These are phyloP conservation scores for Eubasilissa regina DNA, from an alignment of 1,140 invertebrate genomes.

Conservation along the genomic window DNA sequence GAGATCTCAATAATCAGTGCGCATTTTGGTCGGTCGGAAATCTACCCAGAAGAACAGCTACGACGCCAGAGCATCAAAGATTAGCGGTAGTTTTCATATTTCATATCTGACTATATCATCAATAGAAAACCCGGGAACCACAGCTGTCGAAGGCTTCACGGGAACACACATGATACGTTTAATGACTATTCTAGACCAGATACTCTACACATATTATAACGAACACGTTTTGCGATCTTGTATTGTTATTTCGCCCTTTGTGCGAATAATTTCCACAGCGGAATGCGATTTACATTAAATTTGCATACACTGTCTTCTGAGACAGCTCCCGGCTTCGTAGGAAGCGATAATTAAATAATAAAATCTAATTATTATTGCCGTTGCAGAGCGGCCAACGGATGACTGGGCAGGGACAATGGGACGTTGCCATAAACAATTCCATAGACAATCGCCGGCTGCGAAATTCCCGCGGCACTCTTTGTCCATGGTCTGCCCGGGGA, in stretches of 20 bases:
- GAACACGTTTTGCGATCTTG: background rate
- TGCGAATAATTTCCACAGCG: background rate
- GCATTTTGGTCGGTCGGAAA: no score
- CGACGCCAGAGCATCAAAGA: no score
- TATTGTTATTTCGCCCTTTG: background rate
- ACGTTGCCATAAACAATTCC: background rate
- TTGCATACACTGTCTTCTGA: background rate
- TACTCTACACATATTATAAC: no score
- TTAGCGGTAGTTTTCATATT: no score
- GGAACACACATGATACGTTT: no score
- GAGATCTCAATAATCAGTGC: no score
- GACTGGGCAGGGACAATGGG: constrained; percentile 11
- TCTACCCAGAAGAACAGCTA: no score
- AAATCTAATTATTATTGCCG: background rate
- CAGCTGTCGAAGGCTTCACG: no score
- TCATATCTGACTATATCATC: no score
- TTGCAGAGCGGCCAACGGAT: background rate
- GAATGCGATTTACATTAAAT: background rate
- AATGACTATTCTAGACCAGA: no score
- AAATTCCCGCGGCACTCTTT: background rate
- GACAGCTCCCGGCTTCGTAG: background rate
- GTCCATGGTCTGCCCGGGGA: background rate
- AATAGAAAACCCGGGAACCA: no score
- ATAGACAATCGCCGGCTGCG: no score
- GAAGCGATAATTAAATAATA: constrained; percentile 14